Percentiles rank a stretch among this genome's conserved stretches.
phyloP scores from a whole-genome alignment of 2,888 invertebrate species.

The Oxycera nigricornis region DNA sequence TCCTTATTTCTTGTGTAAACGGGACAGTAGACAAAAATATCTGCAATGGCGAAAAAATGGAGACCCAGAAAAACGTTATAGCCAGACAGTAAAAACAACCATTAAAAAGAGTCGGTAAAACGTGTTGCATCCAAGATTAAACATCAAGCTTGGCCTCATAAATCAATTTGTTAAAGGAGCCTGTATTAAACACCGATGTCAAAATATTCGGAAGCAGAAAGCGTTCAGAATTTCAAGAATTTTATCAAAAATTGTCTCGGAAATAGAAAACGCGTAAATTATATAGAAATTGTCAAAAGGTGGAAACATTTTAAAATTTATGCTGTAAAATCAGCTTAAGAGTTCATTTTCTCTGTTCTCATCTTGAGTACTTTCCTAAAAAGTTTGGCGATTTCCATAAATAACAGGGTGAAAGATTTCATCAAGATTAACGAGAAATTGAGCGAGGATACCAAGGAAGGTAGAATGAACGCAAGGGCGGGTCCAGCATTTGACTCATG shows the following conservation, averaged over 20 bases:
- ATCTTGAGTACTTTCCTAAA: conserved; percentile 3
- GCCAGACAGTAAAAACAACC: not conserved
- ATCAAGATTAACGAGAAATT: not conserved
- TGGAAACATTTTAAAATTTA: not conserved
- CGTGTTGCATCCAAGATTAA: conserved; percentile 40
- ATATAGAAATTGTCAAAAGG: not conserved
- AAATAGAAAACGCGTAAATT: not conserved
- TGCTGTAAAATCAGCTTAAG: not conserved
- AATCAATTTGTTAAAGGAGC: conserved; percentile 44
- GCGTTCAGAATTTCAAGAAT: not conserved
- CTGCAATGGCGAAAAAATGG: not conserved
- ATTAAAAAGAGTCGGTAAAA: not conserved
- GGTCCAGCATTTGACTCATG: too few species aligned
- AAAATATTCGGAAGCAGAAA: not conserved
- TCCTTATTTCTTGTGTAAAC: not conserved
- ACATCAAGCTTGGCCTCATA: conserved; percentile 45
- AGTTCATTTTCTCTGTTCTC: too few species aligned
- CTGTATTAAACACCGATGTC: conserved; percentile 41
- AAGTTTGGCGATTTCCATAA: not conserved
- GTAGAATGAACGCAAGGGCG: too few species aligned
- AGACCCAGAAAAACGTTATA: not conserved
- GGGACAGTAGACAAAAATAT: not conserved
- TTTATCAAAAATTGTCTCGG: not conserved
- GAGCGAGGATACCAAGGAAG: not conserved
- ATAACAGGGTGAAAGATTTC: too few species aligned